These are phyloP conservation scores for Flexamia atlantica DNA, from an alignment of 2,888 invertebrate species.

Conservation along the genomic window DNA sequence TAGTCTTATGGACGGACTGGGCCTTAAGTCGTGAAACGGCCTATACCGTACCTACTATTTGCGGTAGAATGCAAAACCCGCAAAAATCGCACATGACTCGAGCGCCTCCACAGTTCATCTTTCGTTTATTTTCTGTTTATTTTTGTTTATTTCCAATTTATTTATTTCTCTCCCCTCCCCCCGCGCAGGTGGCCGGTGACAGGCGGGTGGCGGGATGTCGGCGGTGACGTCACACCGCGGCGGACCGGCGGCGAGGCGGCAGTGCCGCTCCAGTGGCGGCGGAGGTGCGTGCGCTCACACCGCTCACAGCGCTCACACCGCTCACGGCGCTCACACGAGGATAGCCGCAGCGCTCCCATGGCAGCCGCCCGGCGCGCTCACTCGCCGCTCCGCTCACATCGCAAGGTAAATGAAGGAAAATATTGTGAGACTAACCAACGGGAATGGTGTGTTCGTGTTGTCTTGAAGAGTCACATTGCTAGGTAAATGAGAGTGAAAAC, in stretches of 20 bases:
- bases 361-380: conserved; percentile 46
- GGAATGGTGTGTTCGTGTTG: no score
- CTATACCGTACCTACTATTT: no score
- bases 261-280: background rate
- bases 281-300: background rate
- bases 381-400: conserved; percentile 44
- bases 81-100: no score
- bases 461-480: no score
- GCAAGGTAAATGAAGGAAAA: conserved; percentile 47
- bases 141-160: background rate
- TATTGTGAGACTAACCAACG: no score
- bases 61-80: no score
- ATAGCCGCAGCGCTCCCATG: conserved; percentile 26
- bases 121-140: background rate
- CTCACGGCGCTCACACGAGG: background rate
- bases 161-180: background rate
- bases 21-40: no score
- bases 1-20: no score
- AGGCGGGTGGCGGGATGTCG: conserved; percentile 3
- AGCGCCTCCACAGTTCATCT: no score
- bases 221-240: background rate
- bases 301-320: background rate
- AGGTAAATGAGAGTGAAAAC: no score
- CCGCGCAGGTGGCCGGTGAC: background rate
- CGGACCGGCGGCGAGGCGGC: background rate